Evolutionary conservation across 1,140 invertebrate species (phyloP).

Genomic region (Hetaerina americana): DNA sequence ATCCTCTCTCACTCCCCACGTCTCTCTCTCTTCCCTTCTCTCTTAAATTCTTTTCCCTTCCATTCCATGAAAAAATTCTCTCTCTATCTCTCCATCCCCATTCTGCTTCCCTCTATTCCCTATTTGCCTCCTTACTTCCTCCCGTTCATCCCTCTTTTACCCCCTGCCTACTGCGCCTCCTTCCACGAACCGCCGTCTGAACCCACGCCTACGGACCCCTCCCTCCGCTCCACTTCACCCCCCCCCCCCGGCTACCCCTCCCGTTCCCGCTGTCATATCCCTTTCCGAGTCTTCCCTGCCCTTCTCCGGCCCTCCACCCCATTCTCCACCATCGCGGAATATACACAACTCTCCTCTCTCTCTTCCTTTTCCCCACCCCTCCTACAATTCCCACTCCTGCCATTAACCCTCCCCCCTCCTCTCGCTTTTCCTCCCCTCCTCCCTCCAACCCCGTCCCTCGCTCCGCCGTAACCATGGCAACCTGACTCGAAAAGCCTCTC

Average conservation of each 20-base stretch:
- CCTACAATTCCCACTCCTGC: not conserved
- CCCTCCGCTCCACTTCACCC: not conserved
- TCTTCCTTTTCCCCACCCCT: not conserved
- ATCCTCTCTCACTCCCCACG: not conserved
- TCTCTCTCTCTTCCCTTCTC: not conserved
- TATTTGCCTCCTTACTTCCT: not conserved
- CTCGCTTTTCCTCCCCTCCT: not conserved
- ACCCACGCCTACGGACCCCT: too few species aligned
- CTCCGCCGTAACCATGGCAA: not conserved
- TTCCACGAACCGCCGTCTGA: not conserved
- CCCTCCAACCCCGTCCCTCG: not conserved
- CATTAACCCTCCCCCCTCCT: not conserved
- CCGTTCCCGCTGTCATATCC: too few species aligned
- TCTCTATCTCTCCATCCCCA: not conserved
- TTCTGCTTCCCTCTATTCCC: not conserved
- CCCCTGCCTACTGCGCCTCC: not conserved
- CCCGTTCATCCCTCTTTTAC: not conserved
- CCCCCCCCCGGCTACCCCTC: too few species aligned
- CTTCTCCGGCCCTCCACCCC: not conserved
- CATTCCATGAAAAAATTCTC: not conserved
- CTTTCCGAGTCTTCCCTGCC: too few species aligned
- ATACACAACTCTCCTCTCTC: not conserved
- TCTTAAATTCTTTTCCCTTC: not conserved
- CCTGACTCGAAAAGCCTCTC: not conserved
- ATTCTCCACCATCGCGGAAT: not conserved